Percentiles rank a stretch among this genome's conserved stretches.
phyloP scores from a whole-genome alignment of 37 sponge, comb jelly and placozoan genomes.

The Theonella swinhoei region DNA sequence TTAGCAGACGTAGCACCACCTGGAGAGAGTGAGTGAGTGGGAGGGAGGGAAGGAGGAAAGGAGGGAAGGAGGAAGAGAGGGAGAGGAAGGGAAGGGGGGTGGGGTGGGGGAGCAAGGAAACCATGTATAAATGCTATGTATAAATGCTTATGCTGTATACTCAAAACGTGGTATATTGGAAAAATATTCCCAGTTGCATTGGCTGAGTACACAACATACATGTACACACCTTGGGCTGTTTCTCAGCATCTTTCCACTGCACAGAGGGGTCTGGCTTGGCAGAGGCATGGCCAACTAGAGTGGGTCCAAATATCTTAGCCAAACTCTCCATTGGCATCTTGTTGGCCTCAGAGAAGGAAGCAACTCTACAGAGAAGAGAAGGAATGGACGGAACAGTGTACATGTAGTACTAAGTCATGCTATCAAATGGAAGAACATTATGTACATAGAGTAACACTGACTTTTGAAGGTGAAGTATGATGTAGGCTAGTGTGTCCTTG shows the following conservation, averaged over 20 bases:
- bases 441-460: neutral
- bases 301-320: slow-evolving; percentile 91
- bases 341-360: slow-evolving; percentile 68
- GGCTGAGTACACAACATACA: neutral
- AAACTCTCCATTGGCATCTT: slow-evolving; percentile 88
- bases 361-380: slow-evolving; percentile 49
- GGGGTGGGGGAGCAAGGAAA: neutral
- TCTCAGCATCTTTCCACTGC: slow-evolving; percentile 73
- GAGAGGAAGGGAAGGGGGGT: no score
- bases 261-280: slow-evolving; percentile 67
- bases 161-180: no score
- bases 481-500: slow-evolving; percentile 93
- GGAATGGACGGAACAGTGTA: neutral
- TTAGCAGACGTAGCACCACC: slow-evolving; percentile 64
- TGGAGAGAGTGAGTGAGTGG: slow-evolving; percentile 7
- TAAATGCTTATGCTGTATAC: no score
- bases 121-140: no score
- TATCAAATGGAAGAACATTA: no score
- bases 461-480: slow-evolving; percentile 91
- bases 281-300: slow-evolving; percentile 75
- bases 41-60: neutral
- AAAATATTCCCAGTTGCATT: no score
- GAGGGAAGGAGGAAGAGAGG: neutral
- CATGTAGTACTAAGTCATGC: no score
- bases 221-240: slow-evolving; percentile 71